Percentiles rank a stretch among this genome's conserved stretches.
These are phyloP conservation scores for Speoplatyrhinus poulsoni DNA, from an alignment of 2,113 vertebrate genomes.

Conservation along the genomic window DNA sequence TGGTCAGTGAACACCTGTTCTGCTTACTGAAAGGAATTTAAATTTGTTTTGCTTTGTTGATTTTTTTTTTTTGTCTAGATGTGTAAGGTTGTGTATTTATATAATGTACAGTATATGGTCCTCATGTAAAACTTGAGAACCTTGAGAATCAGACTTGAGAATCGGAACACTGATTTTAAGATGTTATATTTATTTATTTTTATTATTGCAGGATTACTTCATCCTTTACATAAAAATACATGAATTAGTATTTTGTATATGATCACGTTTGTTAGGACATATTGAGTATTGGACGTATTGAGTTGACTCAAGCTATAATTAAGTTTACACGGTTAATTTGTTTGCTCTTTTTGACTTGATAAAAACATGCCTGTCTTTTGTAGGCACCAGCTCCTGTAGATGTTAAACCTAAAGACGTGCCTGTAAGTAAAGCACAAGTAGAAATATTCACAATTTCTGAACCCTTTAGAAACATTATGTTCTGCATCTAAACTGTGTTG, in stretches of 20 bases:
- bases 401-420: conserved; percentile 52
- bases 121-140: background rate
- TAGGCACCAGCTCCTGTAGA: conserved; percentile 52
- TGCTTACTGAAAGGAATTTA: background rate
- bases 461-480: background rate
- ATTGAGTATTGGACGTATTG: background rate
- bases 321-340: background rate
- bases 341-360: background rate
- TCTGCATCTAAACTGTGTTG: background rate
- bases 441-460: background rate
- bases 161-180: background rate
- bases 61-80: background rate
- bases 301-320: background rate
- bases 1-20: conserved; percentile 65
- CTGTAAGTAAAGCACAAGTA: conserved; percentile 56
- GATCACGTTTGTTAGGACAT: background rate
- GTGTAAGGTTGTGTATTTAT: too few relatives aligned
- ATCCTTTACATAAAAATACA: background rate
- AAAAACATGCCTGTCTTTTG: conserved; percentile 5
- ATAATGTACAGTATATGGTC: too few relatives aligned
- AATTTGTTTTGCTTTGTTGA: background rate
- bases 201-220: background rate
- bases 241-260: background rate
- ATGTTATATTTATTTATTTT: background rate
- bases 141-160: too few relatives aligned